Base-by-base conservation (phyloP, 2,888 invertebrate genomes). In the Lucinisca nassula region DNA sequence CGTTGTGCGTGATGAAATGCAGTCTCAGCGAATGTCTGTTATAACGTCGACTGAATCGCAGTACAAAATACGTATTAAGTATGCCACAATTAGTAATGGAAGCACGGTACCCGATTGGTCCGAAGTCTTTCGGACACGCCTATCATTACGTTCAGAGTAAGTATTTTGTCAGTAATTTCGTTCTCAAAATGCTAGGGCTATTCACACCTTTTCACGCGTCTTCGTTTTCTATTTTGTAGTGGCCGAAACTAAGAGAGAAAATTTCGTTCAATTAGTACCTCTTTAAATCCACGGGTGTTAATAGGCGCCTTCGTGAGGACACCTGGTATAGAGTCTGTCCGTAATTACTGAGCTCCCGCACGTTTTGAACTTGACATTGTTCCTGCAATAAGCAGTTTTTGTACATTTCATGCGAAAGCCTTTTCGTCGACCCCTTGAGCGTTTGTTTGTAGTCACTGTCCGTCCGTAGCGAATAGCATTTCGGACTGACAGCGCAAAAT, bases 391-490 rank as follows among this genome's bases (percentile, higher is more conserved):
- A n/a, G 24, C 78, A 61, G 38, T 61, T 37, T 40, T 67, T 78
- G 30, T 61, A 78, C 37, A 78, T n/a, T 24, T 78, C 67, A 67
- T 78, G 78, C 24, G 35, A 14, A 14, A 78, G n/a, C 67, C 67
- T 38, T 38, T n/a, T 38, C 6, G 37, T 32, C 14, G 61, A 37
- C 14, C 78, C 61, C 27, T 78, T 78, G 8, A 21, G 21, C 0
- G 78, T 61, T 27, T 78, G 78, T 40, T 67, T 78, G n/a, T 67
- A 78, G 0, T 67, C 61, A n/a, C 27, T n/a, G 30, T 30, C 40
- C 8, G 78, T 58, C 61, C 67, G 61, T 24, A 78, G 37, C 17
- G 78, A 78, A 32, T 78, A 78, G 21, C 61, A 78, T 27, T 78
- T 78, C 0, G 78, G 78, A 38, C 38, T 38, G 21, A 78, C 30